Evolutionary conservation across 2,113 vertebrate species (phyloP), one percentile per base, ranked within the genome.

Genomic region (Ammodytes marinus): DNA sequence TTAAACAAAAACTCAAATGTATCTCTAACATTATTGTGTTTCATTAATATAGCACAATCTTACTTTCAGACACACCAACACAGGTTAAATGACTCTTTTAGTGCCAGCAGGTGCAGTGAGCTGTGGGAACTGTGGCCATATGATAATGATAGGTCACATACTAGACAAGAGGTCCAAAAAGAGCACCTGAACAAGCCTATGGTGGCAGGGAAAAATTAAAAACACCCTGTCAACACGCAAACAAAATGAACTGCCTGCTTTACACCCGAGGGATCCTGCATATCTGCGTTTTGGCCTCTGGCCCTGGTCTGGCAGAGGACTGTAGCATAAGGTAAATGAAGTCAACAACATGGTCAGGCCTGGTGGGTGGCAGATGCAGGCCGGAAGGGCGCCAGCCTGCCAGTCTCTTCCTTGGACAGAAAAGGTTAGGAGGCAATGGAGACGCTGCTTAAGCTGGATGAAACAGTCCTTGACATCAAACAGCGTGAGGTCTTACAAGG

Each of bases 181-280:
- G 86, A 90, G 68, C 4, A 10, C 67, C 78, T 72, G 74, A 90
- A 87, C 80, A 91, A 91, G 90, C 76, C 75, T 57, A 58, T 19
- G 8, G 75, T 90, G 81, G 79, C 88, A 91, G 88, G 82, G 79
- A 74, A 27, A 83, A 90, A 92, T 86, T 89, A 89, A 88, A 91
- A 92, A 88, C 79, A 80, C 67, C 75, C 87, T 91, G 90, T 92
- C 90, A 91, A 83, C 85, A 88, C 19, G 63, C 78, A 90, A 92
- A 87, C 80, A 88, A 79, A 90, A 88, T 86, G 49, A 89, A 84
- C 74, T 80, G 84, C 54, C 67, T 77, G 53, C 84, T 90, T 90
- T 85, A 85, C 85, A 86, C 89, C 69, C 85, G 54, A 14, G 77
- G 81, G 85, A 67, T 19, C 65, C 52, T 79, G 19, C 64, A 43